Evolutionary conservation across 2,797 vertebrate species (phyloP).

Genomic region (Poliocrania exsul): DNA sequence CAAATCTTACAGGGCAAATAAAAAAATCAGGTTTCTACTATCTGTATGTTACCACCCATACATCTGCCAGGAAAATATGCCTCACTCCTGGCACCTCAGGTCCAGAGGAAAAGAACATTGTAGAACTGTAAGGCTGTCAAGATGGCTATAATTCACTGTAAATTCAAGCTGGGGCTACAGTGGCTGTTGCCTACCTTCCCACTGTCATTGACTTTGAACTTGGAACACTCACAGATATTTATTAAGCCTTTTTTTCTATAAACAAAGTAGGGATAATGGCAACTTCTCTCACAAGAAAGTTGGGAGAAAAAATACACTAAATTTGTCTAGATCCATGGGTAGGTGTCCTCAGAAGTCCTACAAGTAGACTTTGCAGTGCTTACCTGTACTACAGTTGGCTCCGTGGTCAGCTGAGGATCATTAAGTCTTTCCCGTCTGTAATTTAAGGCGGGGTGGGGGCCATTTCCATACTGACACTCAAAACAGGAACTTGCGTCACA

Average conservation of each 20-base stretch:
- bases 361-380: not conserved
- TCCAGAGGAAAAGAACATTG: not conserved
- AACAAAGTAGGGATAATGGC: not conserved
- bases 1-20: not conserved
- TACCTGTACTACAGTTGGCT: conserved; percentile 75
- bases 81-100: not conserved
- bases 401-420: conserved; percentile 54
- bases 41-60: not conserved
- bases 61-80: not conserved
- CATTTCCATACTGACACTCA: conserved; percentile 81
- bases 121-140: not conserved
- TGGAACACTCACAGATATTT: not conserved
- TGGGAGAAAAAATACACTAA: not conserved
- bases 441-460: conserved; percentile 83
- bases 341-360: not conserved
- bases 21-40: not conserved
- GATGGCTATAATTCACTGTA: not conserved
- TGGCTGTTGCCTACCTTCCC: not conserved
- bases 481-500: conserved; percentile 89
- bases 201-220: not conserved
- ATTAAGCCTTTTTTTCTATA: not conserved
- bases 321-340: not conserved
- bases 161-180: not conserved
- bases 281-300: not conserved
- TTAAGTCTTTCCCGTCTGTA: conserved; percentile 60